phyloP scores from a whole-genome alignment of 2,888 invertebrate species.

The Drosophila multiciliata region DNA sequence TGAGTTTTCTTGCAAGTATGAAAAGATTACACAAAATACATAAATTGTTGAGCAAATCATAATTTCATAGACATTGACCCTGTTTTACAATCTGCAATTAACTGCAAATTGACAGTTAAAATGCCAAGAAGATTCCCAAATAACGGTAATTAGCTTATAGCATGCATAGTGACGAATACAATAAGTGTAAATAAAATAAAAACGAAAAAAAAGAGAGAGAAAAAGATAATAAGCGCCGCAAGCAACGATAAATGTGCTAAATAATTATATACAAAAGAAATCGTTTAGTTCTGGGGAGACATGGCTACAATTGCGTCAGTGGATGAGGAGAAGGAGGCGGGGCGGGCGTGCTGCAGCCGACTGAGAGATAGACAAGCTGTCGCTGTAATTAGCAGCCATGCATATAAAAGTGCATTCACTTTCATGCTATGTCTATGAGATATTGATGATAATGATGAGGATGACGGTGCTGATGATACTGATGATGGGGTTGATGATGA shows the following conservation, averaged over 20 bases:
- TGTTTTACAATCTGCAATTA: background rate
- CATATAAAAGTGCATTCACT: constrained; percentile 79
- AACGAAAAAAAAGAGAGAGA: constrained; percentile 4
- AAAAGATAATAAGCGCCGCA: constrained; percentile 54
- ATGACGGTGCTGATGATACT: constrained; percentile 13
- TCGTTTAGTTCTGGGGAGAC: constrained; percentile 51
- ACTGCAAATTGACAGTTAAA: background rate
- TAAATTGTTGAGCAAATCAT: background rate
- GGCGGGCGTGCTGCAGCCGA: constrained; percentile 6
- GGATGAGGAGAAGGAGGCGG: background rate
- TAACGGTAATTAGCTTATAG: constrained; percentile 19
- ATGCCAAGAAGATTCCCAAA: background rate
- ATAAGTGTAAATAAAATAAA: constrained; percentile 22
- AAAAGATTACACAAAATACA: background rate
- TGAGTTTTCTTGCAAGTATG: background rate
- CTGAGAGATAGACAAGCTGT: constrained; percentile 70
- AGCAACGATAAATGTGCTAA: constrained; percentile 60
- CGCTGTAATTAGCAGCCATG: constrained; percentile 74
- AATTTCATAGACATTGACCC: background rate
- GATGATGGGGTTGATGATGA: constrained; percentile 21
- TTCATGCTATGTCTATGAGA: constrained; percentile 60
- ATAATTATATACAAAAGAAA: constrained; percentile 61
- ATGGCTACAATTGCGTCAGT: constrained; percentile 15
- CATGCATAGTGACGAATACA: constrained; percentile 19
- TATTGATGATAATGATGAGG: constrained; percentile 50